Percentiles rank a stretch among this genome's conserved stretches.
These are phyloP conservation scores for Acleris laterana DNA, from an alignment of 2,888 invertebrate species.

Conservation along the genomic window DNA sequence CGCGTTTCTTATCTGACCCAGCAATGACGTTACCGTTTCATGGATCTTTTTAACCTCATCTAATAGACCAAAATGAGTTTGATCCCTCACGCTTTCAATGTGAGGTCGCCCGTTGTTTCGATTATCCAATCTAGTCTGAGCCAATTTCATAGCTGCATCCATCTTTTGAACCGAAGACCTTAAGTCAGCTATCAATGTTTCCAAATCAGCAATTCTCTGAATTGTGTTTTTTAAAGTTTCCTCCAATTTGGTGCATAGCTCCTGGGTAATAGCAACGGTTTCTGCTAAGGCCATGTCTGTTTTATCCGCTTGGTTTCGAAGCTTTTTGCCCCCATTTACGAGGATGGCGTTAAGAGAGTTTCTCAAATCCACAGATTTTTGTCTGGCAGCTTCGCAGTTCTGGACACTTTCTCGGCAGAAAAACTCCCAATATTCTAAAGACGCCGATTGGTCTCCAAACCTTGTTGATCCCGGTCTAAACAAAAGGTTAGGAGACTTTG, in stretches of 20 bases:
- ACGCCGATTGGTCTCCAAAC: slow-evolving; percentile 88
- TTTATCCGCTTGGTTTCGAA: slow-evolving; percentile 91
- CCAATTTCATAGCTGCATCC: slow-evolving; percentile 93
- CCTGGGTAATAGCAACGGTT: slow-evolving; percentile 90
- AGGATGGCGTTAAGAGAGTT: slow-evolving; percentile 89
- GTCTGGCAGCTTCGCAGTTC: slow-evolving; percentile 89
- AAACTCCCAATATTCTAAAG: slow-evolving; percentile 92
- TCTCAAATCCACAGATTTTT: slow-evolving; percentile 89
- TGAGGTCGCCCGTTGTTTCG: slow-evolving; percentile 89
- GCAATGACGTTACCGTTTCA: slow-evolving; percentile 87
- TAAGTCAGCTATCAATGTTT: slow-evolving; percentile 88
- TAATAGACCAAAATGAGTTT: slow-evolving; percentile 90
- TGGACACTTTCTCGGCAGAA: slow-evolving; percentile 91
- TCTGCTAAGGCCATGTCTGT: slow-evolving; percentile 91
- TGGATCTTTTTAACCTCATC: slow-evolving; percentile 90
- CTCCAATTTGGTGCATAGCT: slow-evolving; percentile 88
- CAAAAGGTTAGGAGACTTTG: slow-evolving; percentile 88
- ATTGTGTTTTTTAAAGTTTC: slow-evolving; percentile 88
- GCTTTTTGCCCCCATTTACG: slow-evolving; percentile 90
- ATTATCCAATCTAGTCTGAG: slow-evolving; percentile 93
- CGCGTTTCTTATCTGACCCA: slow-evolving; percentile 87
- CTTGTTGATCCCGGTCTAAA: slow-evolving; percentile 92
- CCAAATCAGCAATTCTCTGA: slow-evolving; percentile 90
- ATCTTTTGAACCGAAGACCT: slow-evolving; percentile 88
- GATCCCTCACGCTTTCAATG: slow-evolving; percentile 93